Evolutionary conservation across 2,888 invertebrate genomes (phyloP).

Genomic region (Sipha maydis): DNA sequence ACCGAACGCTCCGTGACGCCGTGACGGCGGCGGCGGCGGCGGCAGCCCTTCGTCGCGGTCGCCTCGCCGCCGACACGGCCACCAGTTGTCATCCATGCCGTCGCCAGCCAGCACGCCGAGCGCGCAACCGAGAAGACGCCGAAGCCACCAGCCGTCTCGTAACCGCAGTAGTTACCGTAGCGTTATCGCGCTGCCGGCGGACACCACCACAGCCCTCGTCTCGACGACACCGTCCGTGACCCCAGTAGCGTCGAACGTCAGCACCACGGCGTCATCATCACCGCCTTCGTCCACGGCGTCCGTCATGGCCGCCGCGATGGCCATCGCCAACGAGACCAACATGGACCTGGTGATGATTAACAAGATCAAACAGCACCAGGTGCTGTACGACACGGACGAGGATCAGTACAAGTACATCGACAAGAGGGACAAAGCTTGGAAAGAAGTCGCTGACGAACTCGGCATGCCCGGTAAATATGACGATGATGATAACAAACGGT

Average conservation of each 20-base stretch:
- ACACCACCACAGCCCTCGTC: slow-evolving; percentile 23
- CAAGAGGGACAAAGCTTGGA: slow-evolving; percentile 61
- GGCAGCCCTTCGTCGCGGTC: slow-evolving; percentile 55
- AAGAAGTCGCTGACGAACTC: slow-evolving; percentile 57
- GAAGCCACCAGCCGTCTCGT: neutral
- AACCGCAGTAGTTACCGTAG: neutral
- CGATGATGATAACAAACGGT: no score
- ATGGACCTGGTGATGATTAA: slow-evolving; percentile 56
- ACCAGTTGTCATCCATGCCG: slow-evolving; percentile 61
- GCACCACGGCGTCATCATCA: neutral
- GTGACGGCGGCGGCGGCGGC: slow-evolving; percentile 37
- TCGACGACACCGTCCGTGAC: neutral
- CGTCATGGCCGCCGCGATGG: slow-evolving; percentile 52
- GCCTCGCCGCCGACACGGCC: slow-evolving; percentile 24
- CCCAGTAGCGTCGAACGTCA: neutral
- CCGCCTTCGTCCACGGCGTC: slow-evolving; percentile 33
- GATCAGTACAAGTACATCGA: slow-evolving; percentile 62
- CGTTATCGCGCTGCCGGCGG: slow-evolving; percentile 30
- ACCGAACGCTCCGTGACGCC: slow-evolving; percentile 59
- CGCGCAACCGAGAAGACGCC: slow-evolving; percentile 38
- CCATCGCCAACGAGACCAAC: slow-evolving; percentile 51
- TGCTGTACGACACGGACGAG: slow-evolving; percentile 61
- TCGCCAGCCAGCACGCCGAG: slow-evolving; percentile 55
- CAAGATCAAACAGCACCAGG: slow-evolving; percentile 54
- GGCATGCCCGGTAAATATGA: slow-evolving; percentile 55